Evolutionary conservation across 2,797 vertebrate species (phyloP).

Genomic region (Trematomus bernacchii): DNA sequence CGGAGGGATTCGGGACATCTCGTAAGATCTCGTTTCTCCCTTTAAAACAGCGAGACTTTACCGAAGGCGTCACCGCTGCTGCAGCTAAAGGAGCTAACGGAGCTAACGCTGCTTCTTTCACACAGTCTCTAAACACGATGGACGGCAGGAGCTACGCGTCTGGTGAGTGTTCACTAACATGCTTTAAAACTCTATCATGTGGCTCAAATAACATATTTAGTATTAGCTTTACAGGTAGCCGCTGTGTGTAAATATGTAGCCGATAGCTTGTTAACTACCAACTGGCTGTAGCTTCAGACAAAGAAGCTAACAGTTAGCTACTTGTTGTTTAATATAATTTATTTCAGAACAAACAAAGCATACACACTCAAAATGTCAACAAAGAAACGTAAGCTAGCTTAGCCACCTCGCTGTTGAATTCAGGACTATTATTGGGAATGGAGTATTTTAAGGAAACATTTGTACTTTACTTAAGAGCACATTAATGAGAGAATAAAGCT

Average conservation of each 20-base stretch:
- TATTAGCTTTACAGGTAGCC: not conserved
- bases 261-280: slow-evolving; percentile 4
- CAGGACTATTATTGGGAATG: too few relatives aligned
- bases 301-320: not conserved
- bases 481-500: too few relatives aligned
- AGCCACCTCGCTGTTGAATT: too few relatives aligned
- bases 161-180: slow-evolving; percentile 48
- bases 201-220: too few relatives aligned
- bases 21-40: too few relatives aligned
- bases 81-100: too few relatives aligned
- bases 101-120: too few relatives aligned
- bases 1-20: not conserved
- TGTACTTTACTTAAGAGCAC: too few relatives aligned
- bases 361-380: too few relatives aligned
- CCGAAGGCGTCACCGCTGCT: not conserved
- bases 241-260: slow-evolving; percentile 3
- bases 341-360: not conserved
- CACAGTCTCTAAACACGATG: slow-evolving; percentile 51
- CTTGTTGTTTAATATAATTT: not conserved
- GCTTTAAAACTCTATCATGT: rapidly evolving
- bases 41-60: not conserved
- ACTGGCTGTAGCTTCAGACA: not conserved
- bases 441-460: too few relatives aligned
- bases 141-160: slow-evolving; percentile 78
- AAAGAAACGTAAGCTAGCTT: too few relatives aligned